A percentile compares a stretch with the other conserved stretches of the same genome.
Conservation (phyloP, 2,888 invertebrate genomes). For the Cancer borealis region DNA sequence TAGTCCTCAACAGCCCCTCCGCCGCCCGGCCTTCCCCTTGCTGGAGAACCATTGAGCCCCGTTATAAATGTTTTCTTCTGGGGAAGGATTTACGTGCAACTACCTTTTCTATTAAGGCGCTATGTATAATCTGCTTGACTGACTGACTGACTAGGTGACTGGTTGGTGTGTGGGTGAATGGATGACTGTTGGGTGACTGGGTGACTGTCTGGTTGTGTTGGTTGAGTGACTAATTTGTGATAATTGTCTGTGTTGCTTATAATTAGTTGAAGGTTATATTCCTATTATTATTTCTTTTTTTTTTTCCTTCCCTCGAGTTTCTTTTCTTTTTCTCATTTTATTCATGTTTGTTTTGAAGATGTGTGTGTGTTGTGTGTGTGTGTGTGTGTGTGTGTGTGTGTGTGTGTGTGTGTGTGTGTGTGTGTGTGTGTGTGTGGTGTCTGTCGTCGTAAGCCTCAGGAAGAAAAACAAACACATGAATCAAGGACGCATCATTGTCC, state of each 20-base stretch:
- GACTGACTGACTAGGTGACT: background rate
- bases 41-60: background rate
- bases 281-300: background rate
- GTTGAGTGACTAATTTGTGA: background rate
- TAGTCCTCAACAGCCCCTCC: background rate
- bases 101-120: background rate
- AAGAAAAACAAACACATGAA: background rate
- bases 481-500: background rate
- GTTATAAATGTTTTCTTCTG: background rate
- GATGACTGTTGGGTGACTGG: background rate
- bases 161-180: background rate
- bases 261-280: too few species aligned
- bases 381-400: too few species aligned
- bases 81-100: constrained; percentile 10
- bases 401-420: too few species aligned
- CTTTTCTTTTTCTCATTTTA: too few species aligned
- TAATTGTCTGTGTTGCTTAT: background rate
- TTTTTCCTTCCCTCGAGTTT: too few species aligned
- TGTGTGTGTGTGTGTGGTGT: too few species aligned
- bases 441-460: background rate
- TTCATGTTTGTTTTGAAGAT: too few species aligned
- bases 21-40: constrained; percentile 14
- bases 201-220: background rate
- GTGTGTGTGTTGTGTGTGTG: too few species aligned
- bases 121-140: background rate